These are phyloP conservation scores for Pyrochroa serraticornis DNA, from an alignment of 2,888 invertebrate species.

Conservation along the genomic window DNA sequence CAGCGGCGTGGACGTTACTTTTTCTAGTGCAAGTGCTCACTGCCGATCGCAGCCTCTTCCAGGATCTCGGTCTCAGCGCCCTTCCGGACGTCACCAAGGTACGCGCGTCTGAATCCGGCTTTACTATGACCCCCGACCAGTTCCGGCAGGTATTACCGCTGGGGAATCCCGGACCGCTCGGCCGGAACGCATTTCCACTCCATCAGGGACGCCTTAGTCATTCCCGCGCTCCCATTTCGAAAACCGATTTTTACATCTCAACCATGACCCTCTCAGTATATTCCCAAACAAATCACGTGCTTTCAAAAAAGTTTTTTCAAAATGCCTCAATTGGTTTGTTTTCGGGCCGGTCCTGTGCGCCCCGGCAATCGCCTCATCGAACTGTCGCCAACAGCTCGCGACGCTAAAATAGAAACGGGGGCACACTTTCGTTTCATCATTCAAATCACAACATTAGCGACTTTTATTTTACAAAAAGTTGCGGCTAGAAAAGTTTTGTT, in stretches of 20 bases:
- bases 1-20: constrained; percentile 52
- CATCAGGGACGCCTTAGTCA: constrained; percentile 10
- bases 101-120: constrained; percentile 22
- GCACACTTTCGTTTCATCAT: constrained; percentile 29
- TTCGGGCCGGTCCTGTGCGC: constrained; percentile 2
- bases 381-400: constrained; percentile 15
- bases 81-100: constrained; percentile 54
- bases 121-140: constrained; percentile 6
- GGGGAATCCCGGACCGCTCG: constrained; percentile 43
- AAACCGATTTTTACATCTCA: background rate
- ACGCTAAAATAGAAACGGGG: constrained; percentile 40
- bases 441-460: constrained; percentile 20
- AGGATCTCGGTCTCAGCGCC: constrained; percentile 50
- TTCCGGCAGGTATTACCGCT: constrained; percentile 44
- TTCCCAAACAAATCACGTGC: too few relatives aligned
- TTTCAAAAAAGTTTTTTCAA: too few relatives aligned
- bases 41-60: constrained; percentile 46
- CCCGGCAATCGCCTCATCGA: constrained; percentile 14
- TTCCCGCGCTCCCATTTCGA: background rate
- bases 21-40: constrained; percentile 46
- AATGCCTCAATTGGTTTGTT: constrained; percentile 1
- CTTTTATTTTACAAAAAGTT: constrained; percentile 1
- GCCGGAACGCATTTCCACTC: constrained; percentile 30
- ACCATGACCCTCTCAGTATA: too few relatives aligned
- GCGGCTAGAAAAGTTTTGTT: background rate